These are phyloP conservation scores for Oreochromis aureus DNA, from an alignment of 2,113 vertebrate species.

Conservation along the genomic window DNA sequence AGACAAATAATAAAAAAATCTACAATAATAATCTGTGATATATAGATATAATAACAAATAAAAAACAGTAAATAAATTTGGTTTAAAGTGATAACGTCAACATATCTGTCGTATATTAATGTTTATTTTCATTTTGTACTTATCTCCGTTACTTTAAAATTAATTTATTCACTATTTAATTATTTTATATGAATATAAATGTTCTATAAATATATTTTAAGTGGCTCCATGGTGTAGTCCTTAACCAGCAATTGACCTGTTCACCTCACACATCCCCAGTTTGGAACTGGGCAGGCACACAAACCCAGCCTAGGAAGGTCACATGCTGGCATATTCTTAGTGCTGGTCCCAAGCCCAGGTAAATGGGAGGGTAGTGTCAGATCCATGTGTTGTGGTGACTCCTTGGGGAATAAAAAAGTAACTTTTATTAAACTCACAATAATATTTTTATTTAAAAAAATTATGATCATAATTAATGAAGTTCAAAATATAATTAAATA, in stretches of 20 bases:
- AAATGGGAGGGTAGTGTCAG: background rate
- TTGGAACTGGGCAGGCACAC: background rate
- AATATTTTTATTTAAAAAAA: background rate
- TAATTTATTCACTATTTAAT: background rate
- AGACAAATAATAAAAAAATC: background rate
- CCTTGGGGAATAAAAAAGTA: background rate
- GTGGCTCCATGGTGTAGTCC: background rate
- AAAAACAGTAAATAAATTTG: background rate
- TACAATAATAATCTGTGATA: background rate
- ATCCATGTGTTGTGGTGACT: background rate
- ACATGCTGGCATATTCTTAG: background rate
- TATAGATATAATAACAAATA: background rate
- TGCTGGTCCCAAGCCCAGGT: background rate
- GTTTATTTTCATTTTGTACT: background rate
- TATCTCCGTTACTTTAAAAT: background rate
- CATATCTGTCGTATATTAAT: background rate
- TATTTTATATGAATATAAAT: background rate
- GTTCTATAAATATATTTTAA: background rate
- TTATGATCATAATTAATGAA: background rate
- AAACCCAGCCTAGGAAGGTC: background rate
- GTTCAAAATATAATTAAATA: background rate
- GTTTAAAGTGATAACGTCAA: background rate
- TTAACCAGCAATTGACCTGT: background rate
- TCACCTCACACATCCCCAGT: background rate
- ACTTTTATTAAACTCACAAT: background rate